Percentiles rank a stretch among this genome's conserved stretches.
Evolutionary conservation across 2,888 invertebrate species (phyloP).

Genomic region (Oeneis ivallda): DNA sequence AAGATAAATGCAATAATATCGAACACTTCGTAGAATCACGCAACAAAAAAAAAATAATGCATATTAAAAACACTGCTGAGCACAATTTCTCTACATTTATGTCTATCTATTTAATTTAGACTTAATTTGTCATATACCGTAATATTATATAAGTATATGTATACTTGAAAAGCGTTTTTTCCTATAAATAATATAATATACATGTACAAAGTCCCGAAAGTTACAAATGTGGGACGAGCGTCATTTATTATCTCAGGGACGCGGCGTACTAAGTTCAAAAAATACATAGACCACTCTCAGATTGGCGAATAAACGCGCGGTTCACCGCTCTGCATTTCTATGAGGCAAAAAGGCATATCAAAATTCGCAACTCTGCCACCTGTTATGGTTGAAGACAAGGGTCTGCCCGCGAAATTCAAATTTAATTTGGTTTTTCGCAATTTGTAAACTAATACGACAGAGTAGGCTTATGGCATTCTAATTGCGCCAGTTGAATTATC

Average conservation of each 20-base stretch:
- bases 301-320: background rate
- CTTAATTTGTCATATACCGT: slow-evolving; percentile 63
- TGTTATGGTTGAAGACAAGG: too few species aligned
- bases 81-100: slow-evolving; percentile 70
- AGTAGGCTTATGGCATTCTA: too few species aligned
- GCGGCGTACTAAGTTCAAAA: slow-evolving; percentile 35
- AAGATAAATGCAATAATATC: background rate
- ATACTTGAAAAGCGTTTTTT: slow-evolving; percentile 70
- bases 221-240: slow-evolving; percentile 23
- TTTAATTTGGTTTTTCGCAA: too few species aligned
- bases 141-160: slow-evolving; percentile 61
- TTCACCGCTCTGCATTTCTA: background rate
- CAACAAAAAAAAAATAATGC: slow-evolving; percentile 44
- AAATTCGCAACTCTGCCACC: background rate
- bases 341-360: background rate
- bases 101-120: slow-evolving; percentile 67
- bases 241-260: slow-evolving; percentile 11
- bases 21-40: slow-evolving; percentile 7
- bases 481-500: too few species aligned
- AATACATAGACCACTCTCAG: slow-evolving; percentile 46
- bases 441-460: too few species aligned
- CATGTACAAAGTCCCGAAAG: slow-evolving; percentile 29
- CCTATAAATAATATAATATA: slow-evolving; percentile 56
- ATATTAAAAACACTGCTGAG: slow-evolving; percentile 58
- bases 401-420: too few species aligned